These are phyloP conservation scores for Sigmodon hispidus DNA, from an alignment of 2,113 vertebrate species.

Conservation along the genomic window DNA sequence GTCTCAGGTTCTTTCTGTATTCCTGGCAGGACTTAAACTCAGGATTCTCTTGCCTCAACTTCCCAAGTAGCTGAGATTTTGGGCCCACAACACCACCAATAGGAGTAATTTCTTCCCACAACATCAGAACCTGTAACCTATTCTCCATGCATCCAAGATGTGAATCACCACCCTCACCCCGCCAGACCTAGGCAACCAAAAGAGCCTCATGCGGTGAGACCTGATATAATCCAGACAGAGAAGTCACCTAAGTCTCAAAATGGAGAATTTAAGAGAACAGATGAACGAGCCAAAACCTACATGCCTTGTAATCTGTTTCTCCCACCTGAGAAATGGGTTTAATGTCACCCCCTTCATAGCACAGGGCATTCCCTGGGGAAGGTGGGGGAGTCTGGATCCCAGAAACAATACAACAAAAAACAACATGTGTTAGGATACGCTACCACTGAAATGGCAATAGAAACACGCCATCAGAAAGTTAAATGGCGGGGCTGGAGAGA, in stretches of 20 bases:
- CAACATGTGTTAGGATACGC: background rate
- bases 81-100: too few species aligned
- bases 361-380: background rate
- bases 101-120: background rate
- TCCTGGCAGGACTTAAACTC: background rate
- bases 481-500: too few species aligned
- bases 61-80: background rate
- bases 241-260: background rate
- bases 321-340: background rate
- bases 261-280: background rate
- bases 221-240: background rate
- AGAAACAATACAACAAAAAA: background rate
- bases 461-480: background rate
- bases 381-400: background rate
- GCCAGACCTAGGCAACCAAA: background rate
- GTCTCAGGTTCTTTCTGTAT: background rate
- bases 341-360: background rate
- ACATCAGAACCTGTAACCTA: background rate
- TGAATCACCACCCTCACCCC: too few species aligned
- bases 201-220: background rate
- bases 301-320: background rate
- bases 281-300: background rate
- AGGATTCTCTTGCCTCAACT: background rate
- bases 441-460: background rate
- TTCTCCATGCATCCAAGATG: rapidly evolving